Conservation (phyloP, 2,888 invertebrate species). For the Lasioglossum morio region DNA sequence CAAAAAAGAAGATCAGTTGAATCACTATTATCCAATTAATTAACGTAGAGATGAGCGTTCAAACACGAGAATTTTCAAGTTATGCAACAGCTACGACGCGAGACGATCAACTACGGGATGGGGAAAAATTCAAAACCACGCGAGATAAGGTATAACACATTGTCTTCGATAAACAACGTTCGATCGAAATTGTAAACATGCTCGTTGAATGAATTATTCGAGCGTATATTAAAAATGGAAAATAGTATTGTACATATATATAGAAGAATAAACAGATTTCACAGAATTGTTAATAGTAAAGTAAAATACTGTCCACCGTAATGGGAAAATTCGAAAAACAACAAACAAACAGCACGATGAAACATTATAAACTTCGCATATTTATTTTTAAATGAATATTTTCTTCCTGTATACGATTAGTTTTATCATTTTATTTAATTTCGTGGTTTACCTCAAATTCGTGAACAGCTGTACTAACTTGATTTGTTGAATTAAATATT, state of each 20-base stretch:
- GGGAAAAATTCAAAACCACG: not conserved
- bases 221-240: not conserved
- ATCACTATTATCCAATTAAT: constrained; percentile 16
- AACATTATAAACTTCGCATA: too few species aligned
- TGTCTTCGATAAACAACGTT: not conserved
- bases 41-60: not conserved
- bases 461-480: not conserved
- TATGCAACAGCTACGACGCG: constrained; percentile 4
- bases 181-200: not conserved
- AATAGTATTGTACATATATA: not conserved
- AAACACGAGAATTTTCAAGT: constrained; percentile 17
- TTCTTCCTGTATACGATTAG: not conserved
- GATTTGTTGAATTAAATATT: not conserved
- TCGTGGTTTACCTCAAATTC: not conserved
- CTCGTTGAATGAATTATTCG: not conserved
- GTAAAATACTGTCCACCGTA: not conserved
- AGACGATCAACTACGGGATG: not conserved
- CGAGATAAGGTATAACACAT: not conserved
- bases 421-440: not conserved
- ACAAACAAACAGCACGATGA: too few species aligned
- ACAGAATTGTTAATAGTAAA: not conserved
- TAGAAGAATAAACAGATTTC: too few species aligned
- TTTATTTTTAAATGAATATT: not conserved
- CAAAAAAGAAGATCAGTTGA: not conserved
- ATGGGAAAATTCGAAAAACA: too few species aligned